Evolutionary conservation across 2,113 vertebrate species (phyloP), one percentile per base, ranked within the genome.

Genomic region (Atherinomorus stipes): DNA sequence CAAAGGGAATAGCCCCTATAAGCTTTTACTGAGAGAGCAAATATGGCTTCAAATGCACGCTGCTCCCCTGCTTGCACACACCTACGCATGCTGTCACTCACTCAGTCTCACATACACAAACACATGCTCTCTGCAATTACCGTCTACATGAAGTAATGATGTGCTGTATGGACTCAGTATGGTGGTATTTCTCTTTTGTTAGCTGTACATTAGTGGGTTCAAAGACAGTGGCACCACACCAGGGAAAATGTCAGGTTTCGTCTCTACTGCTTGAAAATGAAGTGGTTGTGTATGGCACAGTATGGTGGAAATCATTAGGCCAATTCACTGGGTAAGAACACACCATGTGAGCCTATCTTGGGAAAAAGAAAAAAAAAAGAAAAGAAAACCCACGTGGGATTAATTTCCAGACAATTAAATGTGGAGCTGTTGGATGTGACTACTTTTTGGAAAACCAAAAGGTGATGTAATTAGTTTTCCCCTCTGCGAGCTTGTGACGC

Each of bases 121-220:
- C 61, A 67, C 23, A 1, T 67, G 70, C 63, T 53, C 69, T 62
- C 64, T 73, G 42, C 80, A 87, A 81, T 83, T 81, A 76, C 71
- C 77, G 74, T 80, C 50, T 49, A 52, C 65, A 38, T 31, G 62
- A 71, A 57, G 28, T 83, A 87, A 88, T 80, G 81, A 83, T 83
- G 85, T 45, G 54, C 61, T 57, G 53, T 22, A 79, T 63, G 67
- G 84, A 71, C 71, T 11, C 80, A 61, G 70, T 62, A n/a, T 37
- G 80, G 45, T 57, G 77, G 59, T 40, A 18, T 69, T 77, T 76
- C 64, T 74, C 65, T 76, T 84, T 82, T 85, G 68, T 83, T 71
- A 73, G 58, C 19, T 31, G 52, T 13, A 12, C 38, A 59, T 73
- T 79, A 64, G 64, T 76, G 68, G 73, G 74, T 86, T 86, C 71